Evolutionary conservation across 2,888 invertebrate species (phyloP).

Genomic region (Sericinus montela): DNA sequence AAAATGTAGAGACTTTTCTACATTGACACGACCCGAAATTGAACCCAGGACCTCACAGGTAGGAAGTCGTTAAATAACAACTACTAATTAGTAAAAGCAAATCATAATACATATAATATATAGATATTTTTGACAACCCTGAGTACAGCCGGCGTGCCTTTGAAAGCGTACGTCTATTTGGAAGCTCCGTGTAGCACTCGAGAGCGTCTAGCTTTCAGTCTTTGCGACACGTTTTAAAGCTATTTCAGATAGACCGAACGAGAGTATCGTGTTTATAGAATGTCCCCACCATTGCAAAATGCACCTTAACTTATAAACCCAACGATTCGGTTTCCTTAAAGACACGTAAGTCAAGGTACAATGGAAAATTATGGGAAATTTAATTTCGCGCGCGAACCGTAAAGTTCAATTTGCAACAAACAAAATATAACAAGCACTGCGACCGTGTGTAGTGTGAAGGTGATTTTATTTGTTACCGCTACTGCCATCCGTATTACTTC

Average conservation of each 20-base stretch:
- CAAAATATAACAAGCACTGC: neutral
- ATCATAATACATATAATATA: no score
- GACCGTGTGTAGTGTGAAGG: neutral
- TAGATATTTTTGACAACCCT: no score
- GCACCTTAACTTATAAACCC: neutral
- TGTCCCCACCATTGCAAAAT: neutral
- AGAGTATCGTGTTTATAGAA: neutral
- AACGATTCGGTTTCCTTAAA: neutral
- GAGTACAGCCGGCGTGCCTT: slow-evolving; percentile 20
- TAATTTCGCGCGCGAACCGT: neutral
- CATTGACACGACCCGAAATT: no score
- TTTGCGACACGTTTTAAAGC: slow-evolving; percentile 26
- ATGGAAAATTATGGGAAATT: neutral
- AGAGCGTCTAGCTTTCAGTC: slow-evolving; percentile 45
- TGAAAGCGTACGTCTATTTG: slow-evolving; percentile 28
- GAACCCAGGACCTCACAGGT: no score
- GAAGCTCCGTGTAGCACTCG: slow-evolving; percentile 29
- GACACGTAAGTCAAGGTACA: neutral
- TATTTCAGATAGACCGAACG: neutral
- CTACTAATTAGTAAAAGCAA: no score
- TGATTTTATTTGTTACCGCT: neutral
- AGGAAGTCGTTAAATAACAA: no score
- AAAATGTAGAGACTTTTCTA: no score
- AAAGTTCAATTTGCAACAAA: neutral
- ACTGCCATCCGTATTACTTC: neutral